Conservation (phyloP, 2,888 invertebrate genomes). For the Oxystoma pomonae region DNA sequence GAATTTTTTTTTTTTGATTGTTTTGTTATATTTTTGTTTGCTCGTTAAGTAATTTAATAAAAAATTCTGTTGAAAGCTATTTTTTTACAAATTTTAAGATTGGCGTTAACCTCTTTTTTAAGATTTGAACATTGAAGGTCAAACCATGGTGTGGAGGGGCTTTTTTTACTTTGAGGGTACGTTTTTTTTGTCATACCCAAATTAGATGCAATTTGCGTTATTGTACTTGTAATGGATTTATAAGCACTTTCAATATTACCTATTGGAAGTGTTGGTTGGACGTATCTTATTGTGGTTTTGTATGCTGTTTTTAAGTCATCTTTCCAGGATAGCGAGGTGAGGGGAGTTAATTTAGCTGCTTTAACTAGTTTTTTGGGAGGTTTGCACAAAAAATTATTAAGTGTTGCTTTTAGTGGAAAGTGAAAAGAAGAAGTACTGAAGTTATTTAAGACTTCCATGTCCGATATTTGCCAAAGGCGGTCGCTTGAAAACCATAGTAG, state of each 20-base stretch:
- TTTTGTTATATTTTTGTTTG: neutral
- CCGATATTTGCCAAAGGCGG: neutral
- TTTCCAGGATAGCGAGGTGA: neutral
- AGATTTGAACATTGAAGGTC: no score
- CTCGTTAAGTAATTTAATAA: neutral
- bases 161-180: neutral
- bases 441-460: neutral
- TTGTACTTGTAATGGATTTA: neutral
- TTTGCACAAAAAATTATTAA: neutral
- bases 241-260: neutral
- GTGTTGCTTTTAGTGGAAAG: neutral
- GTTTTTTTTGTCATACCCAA: neutral
- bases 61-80: neutral
- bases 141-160: neutral
- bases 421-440: neutral
- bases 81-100: neutral
- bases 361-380: neutral
- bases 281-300: neutral
- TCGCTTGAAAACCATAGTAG: no score
- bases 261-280: neutral
- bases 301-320: neutral
- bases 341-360: neutral
- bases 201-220: neutral
- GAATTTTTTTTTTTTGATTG: neutral
- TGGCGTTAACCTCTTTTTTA: neutral